A percentile compares a stretch with the other conserved stretches of the same genome.
phyloP scores from a whole-genome alignment of 2,888 invertebrate genomes.

The Tachina lurida region DNA sequence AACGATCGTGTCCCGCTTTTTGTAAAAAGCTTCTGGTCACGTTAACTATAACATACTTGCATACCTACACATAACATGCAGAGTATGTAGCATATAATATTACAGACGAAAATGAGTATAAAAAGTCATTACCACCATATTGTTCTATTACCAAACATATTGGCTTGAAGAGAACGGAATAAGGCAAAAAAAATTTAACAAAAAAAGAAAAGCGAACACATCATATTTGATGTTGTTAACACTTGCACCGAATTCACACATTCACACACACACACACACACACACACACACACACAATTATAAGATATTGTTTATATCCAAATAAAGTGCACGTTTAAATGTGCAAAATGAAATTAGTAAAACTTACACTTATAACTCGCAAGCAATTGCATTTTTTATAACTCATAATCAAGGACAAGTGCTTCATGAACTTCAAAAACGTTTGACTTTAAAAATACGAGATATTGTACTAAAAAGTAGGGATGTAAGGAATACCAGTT shows the following conservation, averaged over 20 bases:
- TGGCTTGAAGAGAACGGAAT: conserved; percentile 14
- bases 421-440: too few relatives aligned
- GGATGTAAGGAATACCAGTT: too few relatives aligned
- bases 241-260: conserved; percentile 60
- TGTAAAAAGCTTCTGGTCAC: too few relatives aligned
- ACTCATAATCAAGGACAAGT: neutral
- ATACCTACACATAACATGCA: neutral
- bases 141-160: conserved; percentile 65
- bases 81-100: conserved; percentile 61
- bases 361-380: conserved; percentile 35
- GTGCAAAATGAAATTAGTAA: conserved; percentile 21
- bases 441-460: too few relatives aligned
- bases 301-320: neutral
- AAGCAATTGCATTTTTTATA: neutral
- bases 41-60: neutral
- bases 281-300: neutral
- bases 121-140: conserved; percentile 74
- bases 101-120: conserved; percentile 66
- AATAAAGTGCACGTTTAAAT: neutral
- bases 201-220: conserved; percentile 55
- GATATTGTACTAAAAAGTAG: too few relatives aligned
- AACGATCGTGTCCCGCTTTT: too few relatives aligned
- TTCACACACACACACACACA: neutral
- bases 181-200: neutral
- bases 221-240: conserved; percentile 71